Base-by-base conservation (phyloP, 2,113 vertebrate genomes). In the Hystrix cristata region DNA sequence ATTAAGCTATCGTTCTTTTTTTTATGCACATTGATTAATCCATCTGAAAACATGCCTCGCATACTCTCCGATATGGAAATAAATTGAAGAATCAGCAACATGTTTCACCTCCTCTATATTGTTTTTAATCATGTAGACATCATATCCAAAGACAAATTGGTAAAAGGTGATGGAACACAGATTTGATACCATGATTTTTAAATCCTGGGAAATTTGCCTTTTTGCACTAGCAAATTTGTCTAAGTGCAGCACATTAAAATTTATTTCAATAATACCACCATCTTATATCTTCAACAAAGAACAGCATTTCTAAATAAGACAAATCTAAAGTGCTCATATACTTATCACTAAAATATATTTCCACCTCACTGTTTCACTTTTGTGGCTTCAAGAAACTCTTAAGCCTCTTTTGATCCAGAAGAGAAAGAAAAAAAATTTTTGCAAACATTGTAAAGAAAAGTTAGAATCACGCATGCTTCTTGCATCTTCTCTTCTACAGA, bases 401-500 rank as follows among this genome's bases (percentile, higher is more conserved):
- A 90, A 93, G 84, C 25, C 4, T 84, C 67, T 71, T 94, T 55
- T 67, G 69, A 76, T 87, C 8, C 31, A 76, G 53, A 96, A 60
- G 31, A 48, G 83, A 86, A 85, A 83, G 83, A 86, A 85, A 83
- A 3, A 90, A 14, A 57, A 19, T 80, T 51, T 74, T 93, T 12
- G n/a, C 82, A 82, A 94, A 89, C 83, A 69, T 95, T 96, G 55
- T 91, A 71, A 79, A 97, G 97, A 81, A 94, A 95, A 83, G 90
- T 67, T 96, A 92, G 94, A 97, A 98, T 64, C 88, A 91, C 64
- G 27, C 67, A 55, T 91, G 72, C 29, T 84, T 92, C 80, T 91
- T 79, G 89, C 96, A 80, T 96, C 94, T 94, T 97, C 94, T 85
- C 97, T 98, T 98, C 97, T 98, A 97, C 94, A 98, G 97, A 97